These are phyloP conservation scores for Eleutherodactylus coqui DNA, from an alignment of 2,797 vertebrate genomes.

Conservation along the genomic window DNA sequence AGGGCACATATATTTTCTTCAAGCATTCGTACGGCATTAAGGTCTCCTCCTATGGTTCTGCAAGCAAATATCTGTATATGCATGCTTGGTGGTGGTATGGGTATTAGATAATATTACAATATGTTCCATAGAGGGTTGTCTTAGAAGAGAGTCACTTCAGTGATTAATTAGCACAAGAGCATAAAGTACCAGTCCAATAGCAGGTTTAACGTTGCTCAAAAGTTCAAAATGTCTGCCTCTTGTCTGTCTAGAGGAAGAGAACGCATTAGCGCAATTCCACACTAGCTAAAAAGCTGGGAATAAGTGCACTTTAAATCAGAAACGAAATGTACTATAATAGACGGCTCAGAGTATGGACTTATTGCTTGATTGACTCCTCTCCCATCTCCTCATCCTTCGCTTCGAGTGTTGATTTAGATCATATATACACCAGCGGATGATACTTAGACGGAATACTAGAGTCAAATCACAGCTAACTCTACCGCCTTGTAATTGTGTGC, in stretches of 20 bases:
- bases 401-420: conserved; percentile 39
- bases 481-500: conserved; percentile 26
- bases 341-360: neutral
- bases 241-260: neutral
- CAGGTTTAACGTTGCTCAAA: neutral
- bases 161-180: too few relatives aligned
- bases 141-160: too few relatives aligned
- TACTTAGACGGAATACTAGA: conserved; percentile 6
- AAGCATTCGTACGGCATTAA: too few relatives aligned
- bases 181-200: too few relatives aligned
- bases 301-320: conserved; percentile 27
- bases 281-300: neutral
- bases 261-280: neutral
- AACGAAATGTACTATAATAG: conserved; percentile 23
- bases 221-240: neutral
- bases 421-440: conserved; percentile 27
- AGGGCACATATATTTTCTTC: too few relatives aligned
- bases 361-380: conserved; percentile 54
- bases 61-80: neutral
- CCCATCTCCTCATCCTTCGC: conserved; percentile 44
- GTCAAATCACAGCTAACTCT: conserved; percentile 16
- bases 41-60: neutral
- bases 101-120: neutral
- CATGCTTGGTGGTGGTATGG: too few relatives aligned
- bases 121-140: too few relatives aligned